Conservation (phyloP, 1,140 invertebrate species). For the Stegodyphus mimosarum region DNA sequence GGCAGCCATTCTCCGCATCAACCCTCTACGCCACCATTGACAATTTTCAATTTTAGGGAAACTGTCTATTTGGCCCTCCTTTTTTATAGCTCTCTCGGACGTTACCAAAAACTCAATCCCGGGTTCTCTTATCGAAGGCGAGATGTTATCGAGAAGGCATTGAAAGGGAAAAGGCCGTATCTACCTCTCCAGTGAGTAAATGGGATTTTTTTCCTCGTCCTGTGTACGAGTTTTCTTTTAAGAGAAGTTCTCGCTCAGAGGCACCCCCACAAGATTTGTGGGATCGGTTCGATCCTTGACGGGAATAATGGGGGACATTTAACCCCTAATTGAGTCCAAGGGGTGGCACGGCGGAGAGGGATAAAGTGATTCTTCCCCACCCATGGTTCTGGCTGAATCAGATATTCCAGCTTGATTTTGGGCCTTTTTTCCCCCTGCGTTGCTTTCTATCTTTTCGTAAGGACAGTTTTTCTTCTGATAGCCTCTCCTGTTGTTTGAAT, state of each 20-base stretch:
- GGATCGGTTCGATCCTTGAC: conserved; percentile 52
- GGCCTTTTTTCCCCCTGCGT: not conserved
- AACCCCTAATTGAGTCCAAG: conserved; percentile 56
- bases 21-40: not conserved
- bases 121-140: conserved; percentile 17
- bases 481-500: too few species aligned
- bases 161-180: conserved; percentile 29
- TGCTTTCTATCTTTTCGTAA: not conserved
- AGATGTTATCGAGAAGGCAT: conserved; percentile 53
- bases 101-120: conserved; percentile 58
- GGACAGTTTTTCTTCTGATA: not conserved
- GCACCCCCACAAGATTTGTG: conserved; percentile 49
- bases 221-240: not conserved
- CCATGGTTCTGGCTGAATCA: conserved; percentile 12
- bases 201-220: conserved; percentile 18
- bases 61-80: conserved; percentile 53
- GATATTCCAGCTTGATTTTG: conserved; percentile 15
- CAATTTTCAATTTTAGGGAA: conserved; percentile 60
- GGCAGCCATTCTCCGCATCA: conserved; percentile 19
- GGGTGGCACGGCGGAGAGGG: conserved; percentile 14
- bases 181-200: conserved; percentile 32
- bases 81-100: conserved; percentile 54
- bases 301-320: conserved; percentile 58
- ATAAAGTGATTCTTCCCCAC: not conserved
- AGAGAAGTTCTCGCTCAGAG: conserved; percentile 14